Conservation (phyloP, 2,888 invertebrate species). For the Dendrolimus pini region DNA sequence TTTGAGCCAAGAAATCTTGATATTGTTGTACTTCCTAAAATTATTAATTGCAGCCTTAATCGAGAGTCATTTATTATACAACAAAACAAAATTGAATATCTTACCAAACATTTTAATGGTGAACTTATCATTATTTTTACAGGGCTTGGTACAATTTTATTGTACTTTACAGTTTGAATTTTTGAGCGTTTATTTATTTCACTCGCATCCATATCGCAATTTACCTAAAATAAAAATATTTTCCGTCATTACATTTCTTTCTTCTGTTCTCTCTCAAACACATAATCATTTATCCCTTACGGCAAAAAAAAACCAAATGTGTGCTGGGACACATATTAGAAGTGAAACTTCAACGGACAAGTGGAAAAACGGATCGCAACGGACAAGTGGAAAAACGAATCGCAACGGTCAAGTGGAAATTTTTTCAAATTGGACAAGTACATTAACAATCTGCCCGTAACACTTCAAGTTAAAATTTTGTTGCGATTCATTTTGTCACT, state of each 20-base stretch:
- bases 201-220: conserved; percentile 4
- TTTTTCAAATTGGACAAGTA: no score
- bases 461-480: no score
- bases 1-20: conserved; percentile 68
- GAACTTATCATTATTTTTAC: conserved; percentile 49
- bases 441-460: no score
- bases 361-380: no score
- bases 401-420: no score
- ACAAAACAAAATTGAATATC: conserved; percentile 8
- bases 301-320: no score
- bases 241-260: background rate
- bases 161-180: conserved; percentile 30
- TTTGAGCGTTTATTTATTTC: conserved; percentile 20
- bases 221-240: background rate
- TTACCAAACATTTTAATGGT: conserved; percentile 50
- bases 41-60: background rate
- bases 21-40: conserved; percentile 71
- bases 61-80: background rate
- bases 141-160: conserved; percentile 52
- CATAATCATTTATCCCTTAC: no score
- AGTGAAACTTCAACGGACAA: no score
- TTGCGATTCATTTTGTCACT: no score
- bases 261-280: no score
- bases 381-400: no score
- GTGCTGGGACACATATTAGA: no score